Percentiles rank a stretch among this genome's conserved stretches.
These are phyloP conservation scores for Vulpes lagopus DNA, from an alignment of 2,113 vertebrate species.

Conservation along the genomic window DNA sequence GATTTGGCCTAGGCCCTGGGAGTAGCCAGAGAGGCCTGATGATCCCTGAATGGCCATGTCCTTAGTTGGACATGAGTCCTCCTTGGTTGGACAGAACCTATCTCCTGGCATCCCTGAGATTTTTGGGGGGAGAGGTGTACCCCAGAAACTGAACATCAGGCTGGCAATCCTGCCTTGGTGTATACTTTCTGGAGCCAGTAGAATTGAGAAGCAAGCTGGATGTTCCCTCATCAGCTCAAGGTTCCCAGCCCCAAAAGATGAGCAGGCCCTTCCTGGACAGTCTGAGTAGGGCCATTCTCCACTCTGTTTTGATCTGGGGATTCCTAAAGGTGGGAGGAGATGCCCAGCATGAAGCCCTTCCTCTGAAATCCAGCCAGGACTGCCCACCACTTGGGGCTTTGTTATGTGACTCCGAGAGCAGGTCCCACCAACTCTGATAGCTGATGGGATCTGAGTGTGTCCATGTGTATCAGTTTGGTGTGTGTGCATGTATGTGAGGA, in stretches of 20 bases:
- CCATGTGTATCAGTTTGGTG: fast-evolving
- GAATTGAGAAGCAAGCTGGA: too few species aligned
- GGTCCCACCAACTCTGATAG: not conserved
- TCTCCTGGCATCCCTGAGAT: not conserved
- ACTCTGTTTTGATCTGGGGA: not conserved
- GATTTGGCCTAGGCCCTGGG: not conserved
- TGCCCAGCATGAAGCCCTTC: not conserved
- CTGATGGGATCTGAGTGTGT: not conserved
- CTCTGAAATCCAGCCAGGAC: not conserved
- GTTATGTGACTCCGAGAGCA: not conserved
- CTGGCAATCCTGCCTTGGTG: not conserved
- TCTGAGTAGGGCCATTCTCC: not conserved
- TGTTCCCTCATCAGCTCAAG: not conserved
- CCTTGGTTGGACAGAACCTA: not conserved
- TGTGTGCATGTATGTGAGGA: not conserved
- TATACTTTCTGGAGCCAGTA: not conserved
- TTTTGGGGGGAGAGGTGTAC: not conserved
- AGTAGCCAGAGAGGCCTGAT: not conserved
- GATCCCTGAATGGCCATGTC: not conserved
- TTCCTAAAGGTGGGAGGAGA: not conserved
- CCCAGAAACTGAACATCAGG: not conserved
- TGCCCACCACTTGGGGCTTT: not conserved
- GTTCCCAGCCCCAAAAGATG: not conserved
- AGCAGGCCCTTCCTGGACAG: not conserved
- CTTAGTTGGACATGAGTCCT: not conserved